Percentiles rank a stretch among this genome's conserved stretches.
These are phyloP conservation scores for Eleutherodactylus coqui DNA, from an alignment of 2,797 vertebrate genomes.

Conservation along the genomic window DNA sequence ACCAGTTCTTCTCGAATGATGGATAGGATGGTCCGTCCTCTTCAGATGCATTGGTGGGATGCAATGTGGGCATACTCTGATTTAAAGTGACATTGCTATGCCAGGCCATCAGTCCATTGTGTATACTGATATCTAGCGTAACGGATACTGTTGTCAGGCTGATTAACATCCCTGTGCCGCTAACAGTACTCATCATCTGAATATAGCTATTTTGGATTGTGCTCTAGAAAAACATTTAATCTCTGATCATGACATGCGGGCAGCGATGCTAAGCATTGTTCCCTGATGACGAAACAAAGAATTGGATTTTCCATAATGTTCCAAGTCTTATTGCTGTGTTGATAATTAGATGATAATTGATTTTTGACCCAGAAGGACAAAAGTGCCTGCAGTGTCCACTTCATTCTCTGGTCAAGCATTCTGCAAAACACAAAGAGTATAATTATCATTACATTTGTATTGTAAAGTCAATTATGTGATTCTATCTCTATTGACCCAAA, in stretches of 20 bases:
- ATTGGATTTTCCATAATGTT: conserved; percentile 68
- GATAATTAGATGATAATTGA: conserved; percentile 14
- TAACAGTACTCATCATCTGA: conserved; percentile 75
- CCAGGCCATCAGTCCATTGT: conserved; percentile 78
- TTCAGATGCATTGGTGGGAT: conserved; percentile 71
- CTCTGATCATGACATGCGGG: conserved; percentile 63
- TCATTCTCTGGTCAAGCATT: conserved; percentile 66
- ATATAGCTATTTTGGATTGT: conserved; percentile 53
- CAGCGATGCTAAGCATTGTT: conserved; percentile 51
- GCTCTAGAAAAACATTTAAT: conserved; percentile 56
- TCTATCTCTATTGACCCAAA: neutral
- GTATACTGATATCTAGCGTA: conserved; percentile 76
- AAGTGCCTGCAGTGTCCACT: conserved; percentile 64
- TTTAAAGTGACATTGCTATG: conserved; percentile 81
- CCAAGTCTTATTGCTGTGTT: conserved; percentile 37
- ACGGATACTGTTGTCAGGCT: conserved; percentile 75
- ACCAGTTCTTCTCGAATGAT: conserved; percentile 88
- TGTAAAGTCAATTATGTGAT: neutral
- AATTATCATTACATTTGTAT: neutral
- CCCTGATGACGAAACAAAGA: conserved; percentile 64
- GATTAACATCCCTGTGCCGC: conserved; percentile 75
- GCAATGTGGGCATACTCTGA: conserved; percentile 75
- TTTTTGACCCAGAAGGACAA: conserved; percentile 46
- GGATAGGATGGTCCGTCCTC: conserved; percentile 67
- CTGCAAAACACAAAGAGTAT: conserved; percentile 65